Conservation (phyloP, 2,797 vertebrate genomes). For the Loriculus beryllinus region DNA sequence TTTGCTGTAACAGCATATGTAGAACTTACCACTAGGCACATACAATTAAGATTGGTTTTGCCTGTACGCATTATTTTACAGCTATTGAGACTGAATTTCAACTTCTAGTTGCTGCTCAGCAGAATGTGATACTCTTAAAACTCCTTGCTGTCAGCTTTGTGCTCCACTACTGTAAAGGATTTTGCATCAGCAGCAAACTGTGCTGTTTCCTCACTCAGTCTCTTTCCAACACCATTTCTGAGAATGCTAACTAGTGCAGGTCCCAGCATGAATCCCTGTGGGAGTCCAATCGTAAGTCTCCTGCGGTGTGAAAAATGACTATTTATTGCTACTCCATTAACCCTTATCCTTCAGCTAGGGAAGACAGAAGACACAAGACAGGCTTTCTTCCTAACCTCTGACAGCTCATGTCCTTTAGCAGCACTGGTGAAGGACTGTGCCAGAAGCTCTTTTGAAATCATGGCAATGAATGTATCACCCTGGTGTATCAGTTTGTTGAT, state of each 20-base stretch:
- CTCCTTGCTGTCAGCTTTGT: not conserved
- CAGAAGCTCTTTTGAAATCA: conserved; percentile 11
- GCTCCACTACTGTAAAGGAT: not conserved
- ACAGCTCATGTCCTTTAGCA: not conserved
- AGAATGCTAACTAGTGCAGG: conserved; percentile 37
- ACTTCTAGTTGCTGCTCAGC: not conserved
- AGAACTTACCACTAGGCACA: not conserved
- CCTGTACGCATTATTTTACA: not conserved
- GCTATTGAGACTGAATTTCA: not conserved
- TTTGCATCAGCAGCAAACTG: conserved; percentile 15
- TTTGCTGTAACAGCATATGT: not conserved
- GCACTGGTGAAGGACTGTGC: not conserved
- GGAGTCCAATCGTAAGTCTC: conserved; percentile 9
- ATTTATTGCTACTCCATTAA: conserved; percentile 33
- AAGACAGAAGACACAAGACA: not conserved
- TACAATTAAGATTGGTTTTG: not conserved
- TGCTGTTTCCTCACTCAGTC: not conserved
- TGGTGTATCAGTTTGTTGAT: conserved; percentile 9
- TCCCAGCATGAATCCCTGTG: conserved; percentile 27
- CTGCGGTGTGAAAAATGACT: conserved; percentile 4
- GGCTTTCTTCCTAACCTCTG: not conserved
- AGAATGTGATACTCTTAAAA: not conserved
- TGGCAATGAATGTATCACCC: not conserved
- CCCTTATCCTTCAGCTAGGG: conserved; percentile 2
- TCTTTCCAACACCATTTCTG: conserved; percentile 29